phyloP scores from a whole-genome alignment of 2,888 invertebrate species.

The Drosophila sordidapex region DNA sequence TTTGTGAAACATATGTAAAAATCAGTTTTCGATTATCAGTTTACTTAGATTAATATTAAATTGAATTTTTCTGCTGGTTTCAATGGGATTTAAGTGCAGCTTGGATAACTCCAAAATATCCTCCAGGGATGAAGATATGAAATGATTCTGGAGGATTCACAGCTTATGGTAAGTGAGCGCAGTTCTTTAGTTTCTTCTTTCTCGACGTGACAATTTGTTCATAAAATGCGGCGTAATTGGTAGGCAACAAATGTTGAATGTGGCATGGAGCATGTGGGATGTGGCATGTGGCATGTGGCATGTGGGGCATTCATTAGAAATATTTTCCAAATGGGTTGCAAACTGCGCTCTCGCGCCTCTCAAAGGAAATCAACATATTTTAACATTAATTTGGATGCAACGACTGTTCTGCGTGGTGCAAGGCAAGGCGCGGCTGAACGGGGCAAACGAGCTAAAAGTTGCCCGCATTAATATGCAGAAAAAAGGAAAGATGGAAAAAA shows the following conservation, averaged over 20 bases:
- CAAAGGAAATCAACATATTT: slow-evolving; percentile 76
- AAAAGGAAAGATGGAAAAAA: slow-evolving; percentile 15
- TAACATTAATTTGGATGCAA: slow-evolving; percentile 68
- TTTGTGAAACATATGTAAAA: not conserved
- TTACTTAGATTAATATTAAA: not conserved
- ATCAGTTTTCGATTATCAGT: not conserved
- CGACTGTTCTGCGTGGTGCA: slow-evolving; percentile 1
- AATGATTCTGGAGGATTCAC: not conserved
- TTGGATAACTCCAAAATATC: not conserved
- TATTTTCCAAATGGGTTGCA: slow-evolving; percentile 35
- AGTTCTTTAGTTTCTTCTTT: not conserved
- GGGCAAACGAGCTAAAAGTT: slow-evolving; percentile 65
- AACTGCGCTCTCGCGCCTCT: slow-evolving; percentile 40
- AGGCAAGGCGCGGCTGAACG: not conserved
- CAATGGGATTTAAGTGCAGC: not conserved
- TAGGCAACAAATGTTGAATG: slow-evolving; percentile 22
- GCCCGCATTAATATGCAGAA: slow-evolving; percentile 51
- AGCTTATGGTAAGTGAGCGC: not conserved
- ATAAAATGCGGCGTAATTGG: slow-evolving; percentile 24
- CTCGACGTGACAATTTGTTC: slow-evolving; percentile 19
- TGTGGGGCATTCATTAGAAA: slow-evolving; percentile 58
- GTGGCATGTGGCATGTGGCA: slow-evolving; percentile 1
- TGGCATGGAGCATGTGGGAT: not conserved
- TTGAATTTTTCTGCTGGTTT: not conserved
- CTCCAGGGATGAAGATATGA: not conserved